Evolutionary conservation across 2,797 vertebrate genomes (phyloP).

Genomic region (Gambusia yucatana): DNA sequence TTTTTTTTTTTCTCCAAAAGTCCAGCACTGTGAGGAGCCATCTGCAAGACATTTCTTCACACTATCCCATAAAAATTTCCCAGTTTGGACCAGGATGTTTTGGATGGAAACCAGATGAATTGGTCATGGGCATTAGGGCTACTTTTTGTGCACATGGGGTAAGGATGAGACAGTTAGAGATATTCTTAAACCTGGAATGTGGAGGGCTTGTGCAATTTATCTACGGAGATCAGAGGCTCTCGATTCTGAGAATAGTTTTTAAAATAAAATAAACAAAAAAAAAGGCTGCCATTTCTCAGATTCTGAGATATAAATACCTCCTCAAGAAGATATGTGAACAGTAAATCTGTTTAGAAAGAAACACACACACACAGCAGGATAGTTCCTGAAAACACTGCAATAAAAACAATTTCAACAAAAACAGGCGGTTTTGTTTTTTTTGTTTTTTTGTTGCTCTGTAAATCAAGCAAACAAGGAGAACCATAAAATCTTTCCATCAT

Average conservation of each 20-base stretch:
- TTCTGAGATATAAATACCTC: slow-evolving; percentile 64
- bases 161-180: slow-evolving; percentile 72
- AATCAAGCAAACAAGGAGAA: slow-evolving; percentile 11
- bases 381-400: not conserved
- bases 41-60: slow-evolving; percentile 84
- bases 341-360: slow-evolving; percentile 37
- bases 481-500: slow-evolving; percentile 16
- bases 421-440: slow-evolving; percentile 3
- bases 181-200: slow-evolving; percentile 83
- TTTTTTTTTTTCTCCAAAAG: slow-evolving; percentile 45
- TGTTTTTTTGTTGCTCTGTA: not conserved
- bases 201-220: slow-evolving; percentile 75
- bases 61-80: slow-evolving; percentile 82
- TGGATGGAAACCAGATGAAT: slow-evolving; percentile 81
- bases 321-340: slow-evolving; percentile 42
- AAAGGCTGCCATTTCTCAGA: slow-evolving; percentile 36
- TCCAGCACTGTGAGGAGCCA: slow-evolving; percentile 65
- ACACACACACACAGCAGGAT: not conserved
- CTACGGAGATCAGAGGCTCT: slow-evolving; percentile 53
- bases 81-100: slow-evolving; percentile 85
- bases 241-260: slow-evolving; percentile 59
- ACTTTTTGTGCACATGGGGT: slow-evolving; percentile 76
- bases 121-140: slow-evolving; percentile 72
- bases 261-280: slow-evolving; percentile 17
- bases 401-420: not conserved